These are phyloP conservation scores for Agelaius tricolor DNA, from an alignment of 2,113 vertebrate genomes.

Conservation along the genomic window DNA sequence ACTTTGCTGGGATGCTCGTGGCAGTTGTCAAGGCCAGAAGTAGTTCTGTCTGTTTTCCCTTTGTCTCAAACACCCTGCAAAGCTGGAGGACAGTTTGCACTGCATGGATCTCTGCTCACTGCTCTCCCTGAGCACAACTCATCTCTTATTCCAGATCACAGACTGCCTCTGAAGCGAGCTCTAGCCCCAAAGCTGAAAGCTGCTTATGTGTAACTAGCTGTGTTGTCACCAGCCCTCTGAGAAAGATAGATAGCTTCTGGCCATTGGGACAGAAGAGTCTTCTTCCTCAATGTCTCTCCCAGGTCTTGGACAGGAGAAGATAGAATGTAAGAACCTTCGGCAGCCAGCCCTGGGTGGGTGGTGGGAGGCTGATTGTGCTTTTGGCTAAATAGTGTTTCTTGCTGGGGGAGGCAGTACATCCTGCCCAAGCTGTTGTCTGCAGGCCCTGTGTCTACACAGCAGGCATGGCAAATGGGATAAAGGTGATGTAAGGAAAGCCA, in stretches of 20 bases:
- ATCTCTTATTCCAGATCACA: conserved; percentile 1
- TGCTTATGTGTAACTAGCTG: not conserved
- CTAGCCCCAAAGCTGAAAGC: not conserved
- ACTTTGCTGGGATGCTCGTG: not conserved
- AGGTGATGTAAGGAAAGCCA: not conserved
- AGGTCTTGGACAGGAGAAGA: not conserved
- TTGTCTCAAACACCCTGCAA: not conserved
- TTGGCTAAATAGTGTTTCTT: not conserved
- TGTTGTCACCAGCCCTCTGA: not conserved
- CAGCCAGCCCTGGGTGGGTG: not conserved
- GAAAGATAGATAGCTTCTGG: not conserved
- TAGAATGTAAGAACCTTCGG: not conserved
- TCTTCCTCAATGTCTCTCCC: not conserved
- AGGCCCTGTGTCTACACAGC: not conserved
- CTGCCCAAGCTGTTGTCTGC: not conserved
- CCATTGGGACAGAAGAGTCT: not conserved
- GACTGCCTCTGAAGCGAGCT: not conserved
- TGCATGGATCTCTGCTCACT: not conserved
- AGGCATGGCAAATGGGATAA: not conserved
- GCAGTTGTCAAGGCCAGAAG: conserved; percentile 6
- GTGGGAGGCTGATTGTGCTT: not conserved
- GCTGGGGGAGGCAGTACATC: not conserved
- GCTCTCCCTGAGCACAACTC: not conserved
- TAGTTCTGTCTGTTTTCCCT: not conserved
- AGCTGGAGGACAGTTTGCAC: not conserved